Evolutionary conservation across 2,113 vertebrate species (phyloP), one percentile per base, ranked within the genome.

Genomic region (Phoxinus phoxinus): DNA sequence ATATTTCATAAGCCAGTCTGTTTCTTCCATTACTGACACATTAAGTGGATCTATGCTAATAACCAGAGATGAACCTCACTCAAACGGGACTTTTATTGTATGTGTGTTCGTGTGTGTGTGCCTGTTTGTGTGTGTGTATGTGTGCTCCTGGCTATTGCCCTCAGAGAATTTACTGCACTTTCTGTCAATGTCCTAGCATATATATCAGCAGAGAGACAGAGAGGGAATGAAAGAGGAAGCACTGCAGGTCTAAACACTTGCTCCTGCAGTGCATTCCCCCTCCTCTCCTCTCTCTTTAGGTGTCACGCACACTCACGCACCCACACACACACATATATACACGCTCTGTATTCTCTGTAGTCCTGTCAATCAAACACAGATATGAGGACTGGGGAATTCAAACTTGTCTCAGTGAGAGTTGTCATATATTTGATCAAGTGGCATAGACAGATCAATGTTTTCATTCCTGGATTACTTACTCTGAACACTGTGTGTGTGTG

Each of bases 231-330:
- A 74, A 84, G 85, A 85, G 79, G 73, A 84, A 86, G 82, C 85
- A 86, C 71, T 88, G 82, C 82, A 71, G 87, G 85, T 86, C 87
- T 86, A 84, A 88, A 88, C 85, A 86, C 48, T 88, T 86, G 81
- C 87, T 84, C 81, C 88, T 65, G 85, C 88, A 86, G 85, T 89
- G 77, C 77, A 86, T 78, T 86, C 83, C 85, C 85, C 78, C 81
- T 83, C 87, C 69, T 75, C 69, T 75, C 46, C 25, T 58, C 51
- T 81, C 84, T 80, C 25, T 73, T 86, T 80, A 71, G 78, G 53
- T 86, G 35, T 81, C 86, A 89, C 46, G 30, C 85, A 84, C 65
- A 79, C 83, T 41, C 71, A 71, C 63, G 41, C 78, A 83, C 77
- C 32, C 81, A 46, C 25, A 78, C 73, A 78, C 73, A 58, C 61